A percentile compares a stretch with the other conserved stretches of the same genome.
Evolutionary conservation across 2,888 invertebrate species (phyloP).

Genomic region (Euzophera pinguis): DNA sequence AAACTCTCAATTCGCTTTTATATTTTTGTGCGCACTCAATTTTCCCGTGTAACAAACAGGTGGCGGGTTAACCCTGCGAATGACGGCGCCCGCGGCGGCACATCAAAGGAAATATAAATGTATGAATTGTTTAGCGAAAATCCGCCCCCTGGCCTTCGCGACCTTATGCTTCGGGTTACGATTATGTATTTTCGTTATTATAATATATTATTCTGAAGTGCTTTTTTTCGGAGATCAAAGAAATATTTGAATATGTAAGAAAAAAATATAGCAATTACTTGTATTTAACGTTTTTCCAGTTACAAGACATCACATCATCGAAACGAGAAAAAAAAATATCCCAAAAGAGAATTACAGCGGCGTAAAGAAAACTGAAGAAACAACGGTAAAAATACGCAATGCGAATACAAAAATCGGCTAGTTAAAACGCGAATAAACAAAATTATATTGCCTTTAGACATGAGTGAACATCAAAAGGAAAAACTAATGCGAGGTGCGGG

Average conservation of each 20-base stretch:
- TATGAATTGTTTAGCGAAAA: slow-evolving; percentile 75
- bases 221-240: background rate
- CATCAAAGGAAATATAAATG: slow-evolving; percentile 76
- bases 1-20: slow-evolving; percentile 19
- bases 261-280: background rate
- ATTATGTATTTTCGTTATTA: slow-evolving; percentile 28
- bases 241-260: background rate
- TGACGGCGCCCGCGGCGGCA: slow-evolving; percentile 70
- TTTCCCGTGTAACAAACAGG: slow-evolving; percentile 61
- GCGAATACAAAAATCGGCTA: slow-evolving; percentile 30
- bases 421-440: slow-evolving; percentile 57
- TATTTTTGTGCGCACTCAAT: slow-evolving; percentile 32
- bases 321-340: slow-evolving; percentile 15
- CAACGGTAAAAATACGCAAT: slow-evolving; percentile 21
- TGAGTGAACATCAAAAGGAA: slow-evolving; percentile 73
- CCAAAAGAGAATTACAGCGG: slow-evolving; percentile 15
- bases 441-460: slow-evolving; percentile 62
- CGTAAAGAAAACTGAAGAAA: slow-evolving; percentile 22
- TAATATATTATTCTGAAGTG: slow-evolving; percentile 7
- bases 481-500: slow-evolving; percentile 61
- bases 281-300: background rate
- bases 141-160: slow-evolving; percentile 47
- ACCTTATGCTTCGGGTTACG: slow-evolving; percentile 42
- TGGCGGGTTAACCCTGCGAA: slow-evolving; percentile 62
- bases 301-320: slow-evolving; percentile 16